Base-by-base conservation (phyloP, 2,797 vertebrate species). In the Chloroceryle amazona region DNA sequence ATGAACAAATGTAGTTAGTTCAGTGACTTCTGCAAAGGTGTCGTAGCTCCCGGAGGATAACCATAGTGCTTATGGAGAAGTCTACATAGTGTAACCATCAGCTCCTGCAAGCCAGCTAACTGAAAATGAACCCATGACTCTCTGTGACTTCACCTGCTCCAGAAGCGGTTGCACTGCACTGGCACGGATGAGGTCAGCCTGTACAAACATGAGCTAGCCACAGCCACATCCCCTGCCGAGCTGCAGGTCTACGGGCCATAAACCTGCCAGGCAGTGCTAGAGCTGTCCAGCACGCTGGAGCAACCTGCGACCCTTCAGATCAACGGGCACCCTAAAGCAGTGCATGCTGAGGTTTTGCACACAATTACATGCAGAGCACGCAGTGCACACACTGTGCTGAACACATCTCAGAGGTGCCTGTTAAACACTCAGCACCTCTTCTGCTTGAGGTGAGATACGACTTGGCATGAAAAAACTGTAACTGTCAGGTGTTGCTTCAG, bases 231-330 rank as follows among this genome's bases (percentile, higher is more conserved):
- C 68, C 80, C 46, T 46, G 78, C 39, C 11, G 57, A 66, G 54
- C 10, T 46, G 52, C 82, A 82, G 63, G 49, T 51, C 91, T 79
- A 13, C 41, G 58, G 55, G 22, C 70, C 54, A 31, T 6, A 28
- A 13, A 76, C n/a, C 23, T 55, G 68, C 63, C 85, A 66, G 78
- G 67, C 28, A 0, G n/a, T 1, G 54, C 10, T 9, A 93, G 91
- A 91, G 95, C 95, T 95, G 96, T 91, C 84, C 91, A 94, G 89
- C 79, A 85, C 91, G 3, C 3, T 0, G 16, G 10, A 81, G 54
- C 26, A 57, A 29, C n/a, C 41, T 1, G 5, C 74, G 57, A 47
- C 14, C 3, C 66, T 61, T 26, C 68, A 71, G 46, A 33, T 51
- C 1, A 13, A 42, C 0, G 5, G 51, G 68, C 44, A 55, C 15